Percentiles rank a stretch among this genome's conserved stretches.
phyloP scores from a whole-genome alignment of 2,888 invertebrate genomes.

The Gandaritis pyraliata region DNA sequence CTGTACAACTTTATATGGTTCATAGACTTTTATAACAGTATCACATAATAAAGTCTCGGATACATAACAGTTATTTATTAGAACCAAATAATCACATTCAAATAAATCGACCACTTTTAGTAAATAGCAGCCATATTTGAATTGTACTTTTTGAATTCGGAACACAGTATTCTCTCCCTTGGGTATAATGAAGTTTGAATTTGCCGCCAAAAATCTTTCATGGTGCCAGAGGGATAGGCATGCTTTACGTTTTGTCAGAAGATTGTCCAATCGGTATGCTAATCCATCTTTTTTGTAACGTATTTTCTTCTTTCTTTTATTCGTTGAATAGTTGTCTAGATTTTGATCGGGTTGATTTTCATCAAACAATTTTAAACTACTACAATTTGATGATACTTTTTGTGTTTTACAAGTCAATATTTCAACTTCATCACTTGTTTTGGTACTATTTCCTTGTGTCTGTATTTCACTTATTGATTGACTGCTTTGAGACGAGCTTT shows the following conservation, averaged over 20 bases:
- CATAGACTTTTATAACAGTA: constrained; percentile 48
- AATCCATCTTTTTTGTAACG: constrained; percentile 78
- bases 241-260: constrained; percentile 76
- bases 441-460: constrained; percentile 58
- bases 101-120: constrained; percentile 56
- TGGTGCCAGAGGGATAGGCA: constrained; percentile 81
- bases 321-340: constrained; percentile 23
- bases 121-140: constrained; percentile 66
- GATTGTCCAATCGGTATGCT: constrained; percentile 67
- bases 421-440: constrained; percentile 61
- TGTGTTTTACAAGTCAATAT: constrained; percentile 57
- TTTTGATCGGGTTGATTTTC: constrained; percentile 17
- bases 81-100: constrained; percentile 54
- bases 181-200: constrained; percentile 71
- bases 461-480: constrained; percentile 66
- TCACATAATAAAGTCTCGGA: constrained; percentile 52
- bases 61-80: constrained; percentile 63
- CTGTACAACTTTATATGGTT: constrained; percentile 31
- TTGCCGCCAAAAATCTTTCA: constrained; percentile 76
- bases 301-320: constrained; percentile 56
- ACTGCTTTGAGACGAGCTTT: constrained; percentile 59
- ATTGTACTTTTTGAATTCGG: constrained; percentile 57
- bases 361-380: constrained; percentile 1
- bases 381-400: constrained; percentile 34
- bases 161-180: constrained; percentile 61